Base-by-base conservation (phyloP, 2,888 invertebrate genomes). In the Oligia latruncula region DNA sequence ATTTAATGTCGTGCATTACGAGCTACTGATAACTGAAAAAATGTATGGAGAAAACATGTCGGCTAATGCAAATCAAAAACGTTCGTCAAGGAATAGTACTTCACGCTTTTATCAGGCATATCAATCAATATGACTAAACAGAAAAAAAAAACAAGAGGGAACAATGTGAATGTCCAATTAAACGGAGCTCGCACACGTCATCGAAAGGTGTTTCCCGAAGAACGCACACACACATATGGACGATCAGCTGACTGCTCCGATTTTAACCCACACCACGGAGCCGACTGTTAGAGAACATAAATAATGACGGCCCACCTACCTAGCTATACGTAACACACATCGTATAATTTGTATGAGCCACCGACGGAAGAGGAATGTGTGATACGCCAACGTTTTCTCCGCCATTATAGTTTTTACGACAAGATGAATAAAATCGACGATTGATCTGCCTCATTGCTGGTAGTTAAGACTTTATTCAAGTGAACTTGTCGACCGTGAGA, bases 161-260 rank as follows among this genome's bases (percentile, higher is more conserved):
- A 96, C 96, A 96, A 96, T 96, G 95, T 94, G 95, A 95, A 95
- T 95, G 95, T 95, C 96, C 96, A 97, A 96, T 97, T 97, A 96
- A 96, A 95, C 95, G 95, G 93, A 96, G 95, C 95, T 95, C 95
- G 95, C 92, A 95, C 95, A 95, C 97, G 96, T 97, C 96, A 97
- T 96, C 96, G 95, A 95, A 96, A 96, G 97, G 97, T 97, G 97
- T 97, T 97, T 96, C 97, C 97, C 97, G 95, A 97, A 96, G 97
- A 96, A 95, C 95, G 95, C 94, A 94, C 94, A 92, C 94, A 95
- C 95, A 95, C 95, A 94, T 93, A 94, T 90, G 86, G 89, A 92
- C 92, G 95, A 96, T 96, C 96, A 97, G 96, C 96, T 96, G 96
- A 96, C 95, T 96, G 96, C 96, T 96, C 96, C 95, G 96, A 97